These are phyloP conservation scores for Tarsius wallacei DNA, from an alignment of 2,797 vertebrate genomes.

Conservation along the genomic window DNA sequence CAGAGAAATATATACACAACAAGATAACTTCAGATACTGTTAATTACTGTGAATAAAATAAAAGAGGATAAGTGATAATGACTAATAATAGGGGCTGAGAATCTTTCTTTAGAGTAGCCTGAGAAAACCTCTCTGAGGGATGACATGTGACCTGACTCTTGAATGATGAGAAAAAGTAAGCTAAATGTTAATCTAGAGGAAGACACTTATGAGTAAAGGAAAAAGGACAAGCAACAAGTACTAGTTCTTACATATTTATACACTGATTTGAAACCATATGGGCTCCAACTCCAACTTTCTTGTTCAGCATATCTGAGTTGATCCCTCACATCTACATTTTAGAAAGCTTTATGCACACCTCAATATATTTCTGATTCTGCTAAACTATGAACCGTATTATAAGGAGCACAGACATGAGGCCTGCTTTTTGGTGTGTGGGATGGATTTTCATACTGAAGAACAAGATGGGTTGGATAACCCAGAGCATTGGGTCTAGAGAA, in stretches of 20 bases:
- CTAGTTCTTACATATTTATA: neutral
- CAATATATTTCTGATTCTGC: slow-evolving; percentile 48
- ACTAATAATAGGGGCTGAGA: neutral
- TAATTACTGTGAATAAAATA: neutral
- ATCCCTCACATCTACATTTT: neutral
- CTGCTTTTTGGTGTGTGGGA: neutral
- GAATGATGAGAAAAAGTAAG: neutral
- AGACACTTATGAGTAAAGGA: neutral
- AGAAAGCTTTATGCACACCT: neutral
- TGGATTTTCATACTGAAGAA: slow-evolving; percentile 3
- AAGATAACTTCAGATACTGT: neutral
- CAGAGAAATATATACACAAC: neutral
- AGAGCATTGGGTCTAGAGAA: neutral
- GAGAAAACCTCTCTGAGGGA: neutral
- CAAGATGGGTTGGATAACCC: neutral
- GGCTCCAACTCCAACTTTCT: neutral
- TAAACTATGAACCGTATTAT: neutral
- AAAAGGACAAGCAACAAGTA: neutral
- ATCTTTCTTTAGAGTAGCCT: neutral
- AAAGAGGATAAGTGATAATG: neutral
- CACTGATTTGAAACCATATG: slow-evolving; percentile 9
- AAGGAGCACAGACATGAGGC: neutral
- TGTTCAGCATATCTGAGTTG: neutral
- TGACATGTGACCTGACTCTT: neutral
- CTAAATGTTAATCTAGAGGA: neutral